Base-by-base conservation (phyloP, 2,888 invertebrate genomes). In the Azorinus chamasolen region DNA sequence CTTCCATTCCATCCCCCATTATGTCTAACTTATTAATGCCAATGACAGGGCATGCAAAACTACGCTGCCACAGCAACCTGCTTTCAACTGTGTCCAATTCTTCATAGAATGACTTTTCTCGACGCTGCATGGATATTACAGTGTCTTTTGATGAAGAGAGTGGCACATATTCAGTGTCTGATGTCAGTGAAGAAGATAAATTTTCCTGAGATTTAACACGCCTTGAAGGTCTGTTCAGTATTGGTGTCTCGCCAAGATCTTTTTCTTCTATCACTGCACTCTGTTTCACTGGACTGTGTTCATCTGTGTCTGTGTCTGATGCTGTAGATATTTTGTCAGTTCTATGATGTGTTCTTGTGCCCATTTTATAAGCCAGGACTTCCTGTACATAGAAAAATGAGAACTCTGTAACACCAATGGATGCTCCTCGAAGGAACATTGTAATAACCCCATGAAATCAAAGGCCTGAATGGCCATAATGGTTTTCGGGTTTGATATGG, bases 1-100 rank as follows among this genome's bases (percentile, higher is more conserved):
- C 95, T 79, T 95, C 95, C 57, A 95, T 93, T 16, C 96, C 96
- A 92, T 96, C 96, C 3, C 95, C 95, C 53, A 95, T 95, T 54
- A 96, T 92, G 89, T 96, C 96, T 37, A 95, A 89, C 84, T 95
- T 95, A 78, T 94, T 94, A 73, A 96, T 92, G 1, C 94, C 94
- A 88, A 95, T 94, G 53, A 96, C 93, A 6, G 96, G 95, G 74
- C 95, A 94, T 27, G 95, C 94, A 81, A 96, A 94, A 76, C 94
- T 93, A 83, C 94, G 94, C 80, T 94, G 93, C 85, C 94, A 94
- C 20, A 93, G 90, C 64, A 92, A 74, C 32, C 74, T 46, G 69
- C 84, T 91, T 53, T 82, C 54, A 12, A 43, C 41, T 16, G 18
- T 43, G 24, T 48, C 20, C 24, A 32, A 14, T n/a, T 14, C 24